These are phyloP conservation scores for Otolemur garnettii DNA, from an alignment of 2,113 vertebrate genomes.

Conservation along the genomic window DNA sequence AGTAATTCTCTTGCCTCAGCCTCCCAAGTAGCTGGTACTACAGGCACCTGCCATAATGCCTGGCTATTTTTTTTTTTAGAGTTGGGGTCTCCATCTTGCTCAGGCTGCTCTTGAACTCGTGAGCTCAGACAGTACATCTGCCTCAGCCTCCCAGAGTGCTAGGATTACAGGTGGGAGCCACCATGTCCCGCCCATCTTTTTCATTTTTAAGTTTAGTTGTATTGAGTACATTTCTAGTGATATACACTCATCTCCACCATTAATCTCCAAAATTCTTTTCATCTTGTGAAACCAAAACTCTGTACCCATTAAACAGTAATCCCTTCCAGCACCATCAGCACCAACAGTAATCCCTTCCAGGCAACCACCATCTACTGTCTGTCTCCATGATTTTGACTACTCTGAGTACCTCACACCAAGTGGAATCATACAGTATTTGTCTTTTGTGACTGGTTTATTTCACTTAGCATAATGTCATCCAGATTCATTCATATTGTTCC, in stretches of 20 bases:
- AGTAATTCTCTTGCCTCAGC: too few relatives aligned
- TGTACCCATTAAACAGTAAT: neutral
- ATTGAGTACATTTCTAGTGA: neutral
- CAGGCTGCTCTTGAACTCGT: too few relatives aligned
- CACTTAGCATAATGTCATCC: neutral
- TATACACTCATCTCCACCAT: neutral
- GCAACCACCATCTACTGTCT: neutral
- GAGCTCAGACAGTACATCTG: too few relatives aligned
- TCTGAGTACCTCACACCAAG: neutral
- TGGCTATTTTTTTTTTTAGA: too few relatives aligned
- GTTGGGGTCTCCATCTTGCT: too few relatives aligned
- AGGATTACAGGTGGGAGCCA: too few relatives aligned
- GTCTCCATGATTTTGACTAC: neutral
- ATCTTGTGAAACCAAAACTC: neutral
- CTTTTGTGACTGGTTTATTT: neutral
- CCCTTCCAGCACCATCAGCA: neutral
- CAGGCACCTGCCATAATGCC: too few relatives aligned
- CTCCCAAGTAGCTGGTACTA: too few relatives aligned
- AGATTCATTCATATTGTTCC: neutral
- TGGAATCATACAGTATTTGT: neutral
- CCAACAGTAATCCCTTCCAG: neutral
- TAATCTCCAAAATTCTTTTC: neutral
- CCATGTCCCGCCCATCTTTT: neutral
- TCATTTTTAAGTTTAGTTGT: neutral
- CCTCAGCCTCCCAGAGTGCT: too few relatives aligned